Evolutionary conservation across 2,797 vertebrate genomes (phyloP).

Genomic region (Danio aesculapii): DNA sequence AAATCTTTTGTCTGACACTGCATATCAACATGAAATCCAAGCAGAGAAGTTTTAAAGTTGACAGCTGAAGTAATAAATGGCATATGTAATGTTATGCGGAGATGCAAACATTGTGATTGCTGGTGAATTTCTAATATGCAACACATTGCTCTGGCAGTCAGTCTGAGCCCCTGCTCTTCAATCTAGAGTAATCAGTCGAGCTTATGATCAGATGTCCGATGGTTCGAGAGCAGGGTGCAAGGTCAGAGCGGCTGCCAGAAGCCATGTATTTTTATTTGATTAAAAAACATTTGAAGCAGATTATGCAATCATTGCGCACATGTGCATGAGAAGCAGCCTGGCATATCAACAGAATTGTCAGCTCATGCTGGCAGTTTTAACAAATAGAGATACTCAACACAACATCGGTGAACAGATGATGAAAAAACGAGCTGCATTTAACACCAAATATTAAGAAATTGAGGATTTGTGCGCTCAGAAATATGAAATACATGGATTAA

Average conservation of each 20-base stretch:
- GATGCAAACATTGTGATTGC: not conserved
- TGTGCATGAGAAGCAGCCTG: conserved; percentile 1
- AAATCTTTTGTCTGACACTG: not conserved
- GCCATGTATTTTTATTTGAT: conserved; percentile 53
- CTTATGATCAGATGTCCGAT: conserved; percentile 40
- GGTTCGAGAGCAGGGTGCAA: conserved; percentile 47
- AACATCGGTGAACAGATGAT: not conserved
- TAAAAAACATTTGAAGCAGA: conserved; percentile 65
- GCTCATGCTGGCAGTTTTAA: conserved; percentile 11
- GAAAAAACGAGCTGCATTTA: not conserved
- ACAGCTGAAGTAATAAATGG: not conserved
- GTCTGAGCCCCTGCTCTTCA: not conserved
- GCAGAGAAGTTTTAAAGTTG: not conserved
- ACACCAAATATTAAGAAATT: not conserved
- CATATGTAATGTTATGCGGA: not conserved
- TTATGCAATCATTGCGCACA: conserved; percentile 68
- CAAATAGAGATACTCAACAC: not conserved
- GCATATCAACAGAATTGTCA: conserved; percentile 5
- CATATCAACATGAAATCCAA: not conserved
- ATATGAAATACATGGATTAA: not conserved
- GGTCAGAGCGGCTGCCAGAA: conserved; percentile 56
- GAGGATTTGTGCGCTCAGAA: not conserved
- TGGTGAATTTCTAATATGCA: not conserved
- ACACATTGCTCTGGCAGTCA: not conserved
- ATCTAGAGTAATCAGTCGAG: conserved; percentile 41